phyloP scores from a whole-genome alignment of 2,113 vertebrate species.

The Micromys minutus region DNA sequence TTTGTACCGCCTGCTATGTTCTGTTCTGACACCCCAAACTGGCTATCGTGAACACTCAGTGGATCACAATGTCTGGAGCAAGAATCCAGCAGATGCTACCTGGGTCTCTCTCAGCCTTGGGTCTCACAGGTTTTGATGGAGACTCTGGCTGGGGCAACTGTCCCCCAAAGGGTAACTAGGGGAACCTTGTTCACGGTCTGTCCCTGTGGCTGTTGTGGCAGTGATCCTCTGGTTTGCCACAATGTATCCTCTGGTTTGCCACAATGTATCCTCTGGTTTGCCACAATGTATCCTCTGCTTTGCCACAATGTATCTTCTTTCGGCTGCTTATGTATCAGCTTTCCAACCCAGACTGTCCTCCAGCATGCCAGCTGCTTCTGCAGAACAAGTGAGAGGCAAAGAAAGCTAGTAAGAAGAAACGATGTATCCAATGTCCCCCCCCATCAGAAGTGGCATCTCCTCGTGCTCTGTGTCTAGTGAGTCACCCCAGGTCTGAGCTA shows the following conservation, averaged over 20 bases:
- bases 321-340: fast-evolving
- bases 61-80: neutral
- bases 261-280: neutral
- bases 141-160: fast-evolving
- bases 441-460: neutral
- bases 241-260: neutral
- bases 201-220: neutral
- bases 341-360: neutral
- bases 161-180: neutral
- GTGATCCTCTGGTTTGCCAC: neutral
- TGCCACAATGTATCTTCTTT: too few relatives aligned
- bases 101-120: neutral
- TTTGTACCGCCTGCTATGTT: neutral
- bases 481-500: neutral
- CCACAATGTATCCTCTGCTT: neutral
- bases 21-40: neutral
- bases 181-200: neutral
- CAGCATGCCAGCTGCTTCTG: neutral
- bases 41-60: neutral
- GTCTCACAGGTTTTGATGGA: neutral
- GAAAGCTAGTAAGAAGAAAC: neutral
- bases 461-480: neutral
- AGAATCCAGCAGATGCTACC: neutral
- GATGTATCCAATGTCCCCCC: neutral
- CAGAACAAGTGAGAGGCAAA: neutral